Conservation (phyloP, 2,888 invertebrate genomes). For the Plebejus argus region DNA sequence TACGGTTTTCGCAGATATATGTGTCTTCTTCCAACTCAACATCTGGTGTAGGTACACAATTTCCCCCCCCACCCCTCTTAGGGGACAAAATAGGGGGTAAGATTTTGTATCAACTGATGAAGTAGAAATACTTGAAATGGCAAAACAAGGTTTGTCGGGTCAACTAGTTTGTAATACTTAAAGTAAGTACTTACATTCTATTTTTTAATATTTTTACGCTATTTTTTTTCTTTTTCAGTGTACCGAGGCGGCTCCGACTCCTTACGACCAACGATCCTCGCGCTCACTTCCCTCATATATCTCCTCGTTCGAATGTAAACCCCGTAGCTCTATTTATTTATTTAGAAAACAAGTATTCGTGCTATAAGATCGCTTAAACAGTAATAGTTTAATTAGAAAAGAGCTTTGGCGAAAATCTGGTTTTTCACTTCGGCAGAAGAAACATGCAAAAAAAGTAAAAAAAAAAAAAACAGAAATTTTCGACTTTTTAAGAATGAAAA, state of each 20-base stretch:
- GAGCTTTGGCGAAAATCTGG: slow-evolving; percentile 17
- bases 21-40: no score
- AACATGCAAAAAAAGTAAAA: neutral
- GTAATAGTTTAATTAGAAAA: slow-evolving; percentile 21
- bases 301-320: slow-evolving; percentile 64
- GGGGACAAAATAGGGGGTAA: no score
- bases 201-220: slow-evolving; percentile 12
- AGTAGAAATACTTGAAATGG: no score
- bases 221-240: slow-evolving; percentile 57
- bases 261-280: slow-evolving; percentile 50
- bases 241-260: slow-evolving; percentile 52
- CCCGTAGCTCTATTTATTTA: slow-evolving; percentile 62
- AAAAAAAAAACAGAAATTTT: neutral
- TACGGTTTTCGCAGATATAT: no score
- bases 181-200: neutral
- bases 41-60: no score
- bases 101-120: no score
- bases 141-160: no score
- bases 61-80: no score
- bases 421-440: neutral
- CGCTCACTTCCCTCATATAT: slow-evolving; percentile 62
- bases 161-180: neutral
- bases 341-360: slow-evolving; percentile 48
- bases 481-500: neutral
- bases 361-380: slow-evolving; percentile 37